Evolutionary conservation across 2,113 vertebrate species (phyloP), one percentile per base, ranked within the genome.

Genomic region (Pipra filicauda): DNA sequence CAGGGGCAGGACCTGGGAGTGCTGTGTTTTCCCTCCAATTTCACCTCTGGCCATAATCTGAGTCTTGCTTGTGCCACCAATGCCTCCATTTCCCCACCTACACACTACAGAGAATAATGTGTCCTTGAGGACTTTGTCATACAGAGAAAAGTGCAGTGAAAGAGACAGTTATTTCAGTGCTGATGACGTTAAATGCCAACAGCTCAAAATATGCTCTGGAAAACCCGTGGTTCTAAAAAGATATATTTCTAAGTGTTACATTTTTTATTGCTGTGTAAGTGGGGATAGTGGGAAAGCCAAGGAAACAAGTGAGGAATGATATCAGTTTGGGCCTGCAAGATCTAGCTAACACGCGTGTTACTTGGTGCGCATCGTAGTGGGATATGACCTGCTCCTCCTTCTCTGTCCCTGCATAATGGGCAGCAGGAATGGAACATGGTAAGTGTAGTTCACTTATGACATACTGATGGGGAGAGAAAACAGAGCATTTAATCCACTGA

Each of bases 41-140:
- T 80, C 1, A 3, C 1, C 1, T 0, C 1, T 35, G 54, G 8
- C 16, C 15, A 57, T 37, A 49, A 37, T 9, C 31, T 1, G 1
- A 91, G n/a, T 30, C n/a, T 76, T 15, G 3, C 12, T 72, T 85
- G 49, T 27, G 49, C 39, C 28, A 46, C 24, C 1, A 4, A 6
- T 39, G 9, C 28, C 33, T 89, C 9, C 28, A 67, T 61, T 76
- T 78, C 16, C 39, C 27, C 4, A 2, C 26, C 14, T 12, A 6
- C 59, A 75, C 85, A 24, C 17, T 23, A 48, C 1, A 3, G 18
- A 55, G 14, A n/a, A 6, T 27, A 12, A 28, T 5, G 10, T 35
- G n/a, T 31, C 41, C 57, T 65, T 57, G 49, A 65, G 52, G 48
- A 59, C 17, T 62, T 69, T 19, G 37, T n/a, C 28, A 41, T 73